Conservation (phyloP, 2,113 vertebrate species). For the Phyllopteryx taeniolatus region DNA sequence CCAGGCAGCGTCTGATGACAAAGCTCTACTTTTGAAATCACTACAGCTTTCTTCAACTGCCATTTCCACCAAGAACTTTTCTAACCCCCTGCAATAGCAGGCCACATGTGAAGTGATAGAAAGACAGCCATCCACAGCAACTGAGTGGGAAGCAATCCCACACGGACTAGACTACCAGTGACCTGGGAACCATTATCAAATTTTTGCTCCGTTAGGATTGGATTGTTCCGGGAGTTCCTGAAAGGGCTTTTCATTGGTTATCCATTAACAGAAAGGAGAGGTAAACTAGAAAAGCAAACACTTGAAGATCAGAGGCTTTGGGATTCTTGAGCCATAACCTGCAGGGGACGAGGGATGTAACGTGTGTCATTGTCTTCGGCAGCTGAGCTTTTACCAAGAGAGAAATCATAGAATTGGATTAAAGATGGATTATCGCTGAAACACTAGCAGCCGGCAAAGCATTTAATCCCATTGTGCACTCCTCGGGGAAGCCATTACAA, state of each 20-base stretch:
- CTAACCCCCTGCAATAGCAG: no score
- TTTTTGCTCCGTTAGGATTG: background rate
- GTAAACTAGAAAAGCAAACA: background rate
- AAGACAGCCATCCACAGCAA: no score
- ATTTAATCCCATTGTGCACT: conserved; percentile 38
- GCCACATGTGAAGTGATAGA: no score
- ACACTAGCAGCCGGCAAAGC: conserved; percentile 41
- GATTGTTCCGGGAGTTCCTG: background rate
- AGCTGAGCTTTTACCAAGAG: conserved; percentile 28
- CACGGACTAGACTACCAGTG: no score
- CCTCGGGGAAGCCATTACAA: conserved; percentile 25
- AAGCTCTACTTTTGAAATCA: no score
- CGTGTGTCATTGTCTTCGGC: background rate
- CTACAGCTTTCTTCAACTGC: no score
- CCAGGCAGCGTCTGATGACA: no score
- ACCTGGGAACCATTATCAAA: background rate
- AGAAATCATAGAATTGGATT: conserved; percentile 62
- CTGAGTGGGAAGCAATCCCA: no score
- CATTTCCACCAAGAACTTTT: no score
- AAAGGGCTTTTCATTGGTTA: background rate
- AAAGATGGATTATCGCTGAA: conserved; percentile 60
- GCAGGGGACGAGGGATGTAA: background rate
- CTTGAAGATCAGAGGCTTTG: background rate
- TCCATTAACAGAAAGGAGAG: background rate
- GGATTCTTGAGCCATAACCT: background rate